These are phyloP conservation scores for Agrypnia vestita DNA, from an alignment of 1,140 invertebrate genomes.

Conservation along the genomic window DNA sequence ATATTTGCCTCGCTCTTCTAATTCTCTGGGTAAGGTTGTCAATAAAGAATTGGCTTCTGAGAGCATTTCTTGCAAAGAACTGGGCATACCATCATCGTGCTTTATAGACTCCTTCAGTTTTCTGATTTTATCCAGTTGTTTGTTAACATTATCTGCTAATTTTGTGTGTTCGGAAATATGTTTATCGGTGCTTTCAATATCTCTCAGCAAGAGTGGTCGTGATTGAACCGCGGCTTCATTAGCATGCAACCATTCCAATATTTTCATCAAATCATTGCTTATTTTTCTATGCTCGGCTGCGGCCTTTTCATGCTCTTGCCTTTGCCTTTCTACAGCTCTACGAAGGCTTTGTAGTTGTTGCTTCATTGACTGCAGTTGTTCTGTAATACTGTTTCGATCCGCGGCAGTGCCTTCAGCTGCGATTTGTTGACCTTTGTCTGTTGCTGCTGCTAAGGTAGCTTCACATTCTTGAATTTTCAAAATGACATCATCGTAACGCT, in stretches of 20 bases:
- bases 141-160: slow-evolving; percentile 80
- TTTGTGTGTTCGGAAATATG: slow-evolving; percentile 86
- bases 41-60: slow-evolving; percentile 86
- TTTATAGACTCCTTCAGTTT: slow-evolving; percentile 80
- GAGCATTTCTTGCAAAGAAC: slow-evolving; percentile 85
- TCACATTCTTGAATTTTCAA: slow-evolving; percentile 91
- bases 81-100: slow-evolving; percentile 84
- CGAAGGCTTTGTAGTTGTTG: slow-evolving; percentile 86
- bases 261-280: slow-evolving; percentile 84
- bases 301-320: slow-evolving; percentile 88
- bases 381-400: slow-evolving; percentile 90
- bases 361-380: slow-evolving; percentile 89
- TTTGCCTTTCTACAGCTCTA: slow-evolving; percentile 87
- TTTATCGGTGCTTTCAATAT: slow-evolving; percentile 84
- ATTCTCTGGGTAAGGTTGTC: slow-evolving; percentile 83
- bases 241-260: slow-evolving; percentile 87
- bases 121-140: slow-evolving; percentile 80
- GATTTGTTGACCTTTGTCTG: slow-evolving; percentile 93
- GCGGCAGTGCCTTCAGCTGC: slow-evolving; percentile 88
- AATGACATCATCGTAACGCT: slow-evolving; percentile 89
- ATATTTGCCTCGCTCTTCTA: slow-evolving; percentile 86
- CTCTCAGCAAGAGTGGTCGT: slow-evolving; percentile 85
- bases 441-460: slow-evolving; percentile 87
- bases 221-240: slow-evolving; percentile 89
- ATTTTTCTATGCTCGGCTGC: slow-evolving; percentile 91